phyloP scores from a whole-genome alignment of 2,797 vertebrate genomes.

The Chelidonichthys spinosus region DNA sequence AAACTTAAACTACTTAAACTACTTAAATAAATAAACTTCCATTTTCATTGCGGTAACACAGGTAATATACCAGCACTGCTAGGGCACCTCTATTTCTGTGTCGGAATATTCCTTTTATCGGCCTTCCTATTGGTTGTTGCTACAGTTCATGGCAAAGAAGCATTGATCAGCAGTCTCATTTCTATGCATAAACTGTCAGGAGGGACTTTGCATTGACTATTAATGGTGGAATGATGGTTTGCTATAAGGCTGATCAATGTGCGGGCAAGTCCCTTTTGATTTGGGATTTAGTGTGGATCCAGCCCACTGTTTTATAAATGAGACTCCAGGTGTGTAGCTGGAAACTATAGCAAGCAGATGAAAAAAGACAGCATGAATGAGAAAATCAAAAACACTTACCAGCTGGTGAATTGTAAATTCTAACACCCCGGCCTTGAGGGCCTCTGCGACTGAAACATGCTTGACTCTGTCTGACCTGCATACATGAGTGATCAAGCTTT shows the following conservation, averaged over 20 bases:
- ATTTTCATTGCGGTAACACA: background rate
- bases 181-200: background rate
- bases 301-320: background rate
- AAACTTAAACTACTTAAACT: background rate
- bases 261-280: background rate
- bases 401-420: conserved; percentile 22
- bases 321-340: background rate
- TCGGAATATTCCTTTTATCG: no score
- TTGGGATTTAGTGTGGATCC: background rate
- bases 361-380: conserved; percentile 9
- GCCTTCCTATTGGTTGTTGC: no score
- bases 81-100: no score
- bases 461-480: conserved; percentile 64
- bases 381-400: conserved; percentile 23
- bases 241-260: background rate
- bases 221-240: background rate
- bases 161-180: background rate
- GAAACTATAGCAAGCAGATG: background rate
- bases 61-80: no score
- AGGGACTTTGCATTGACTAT: no score
- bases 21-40: background rate
- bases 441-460: conserved; percentile 45
- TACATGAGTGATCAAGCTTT: conserved; percentile 56
- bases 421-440: conserved; percentile 20
- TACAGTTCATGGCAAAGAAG: background rate